Base-by-base conservation (phyloP, 2,888 invertebrate genomes). In the Drosophila mimetica region DNA sequence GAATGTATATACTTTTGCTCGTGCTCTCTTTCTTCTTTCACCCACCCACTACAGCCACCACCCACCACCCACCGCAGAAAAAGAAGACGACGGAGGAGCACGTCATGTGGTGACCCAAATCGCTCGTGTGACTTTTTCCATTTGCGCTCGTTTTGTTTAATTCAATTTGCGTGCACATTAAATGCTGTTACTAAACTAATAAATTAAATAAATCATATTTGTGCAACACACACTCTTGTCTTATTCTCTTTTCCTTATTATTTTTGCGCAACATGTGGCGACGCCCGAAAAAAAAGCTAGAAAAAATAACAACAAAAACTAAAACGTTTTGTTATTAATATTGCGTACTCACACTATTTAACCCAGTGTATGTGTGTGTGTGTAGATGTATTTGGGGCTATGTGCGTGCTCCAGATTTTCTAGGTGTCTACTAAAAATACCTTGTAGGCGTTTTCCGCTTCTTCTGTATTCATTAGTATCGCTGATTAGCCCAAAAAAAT, bases 51-150 rank as follows among this genome's bases (percentile, higher is more conserved):
- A n/a, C n/a, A n/a, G n/a, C 30, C 28, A 16, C 16, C 53, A 47
- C 34, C 44, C 69, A 20, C 20, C 22, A 57, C 58, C 44, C 70
- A 53, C 48, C 20, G 61, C 20, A 41, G 18, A 53, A 53, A 36
- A 18, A 34, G 48, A 36, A 36, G 36, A 50, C 46, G 44, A 39
- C 65, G 47, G 28, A 39, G 37, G 20, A 66, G 52, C 69, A 81
- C 78, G 87, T 84, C 85, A 82, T 84, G 74, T 69, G 87, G 87
- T 87, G 87, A 82, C 82, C 87, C 60, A 86, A 87, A 82, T 86
- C 52, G 58, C 37, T 63, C 34, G 63, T 63, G 63, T 64, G 61
- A 63, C 63, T 61, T 60, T 59, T 61, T 39, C 60, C 60, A 61
- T 60, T 61, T 39, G 44, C 61, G 20, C 34, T 42, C 59, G 59